Percentiles rank a stretch among this genome's conserved stretches.
Evolutionary conservation across 2,797 vertebrate genomes (phyloP).

Genomic region (Acrossocheilus fasciatus): DNA sequence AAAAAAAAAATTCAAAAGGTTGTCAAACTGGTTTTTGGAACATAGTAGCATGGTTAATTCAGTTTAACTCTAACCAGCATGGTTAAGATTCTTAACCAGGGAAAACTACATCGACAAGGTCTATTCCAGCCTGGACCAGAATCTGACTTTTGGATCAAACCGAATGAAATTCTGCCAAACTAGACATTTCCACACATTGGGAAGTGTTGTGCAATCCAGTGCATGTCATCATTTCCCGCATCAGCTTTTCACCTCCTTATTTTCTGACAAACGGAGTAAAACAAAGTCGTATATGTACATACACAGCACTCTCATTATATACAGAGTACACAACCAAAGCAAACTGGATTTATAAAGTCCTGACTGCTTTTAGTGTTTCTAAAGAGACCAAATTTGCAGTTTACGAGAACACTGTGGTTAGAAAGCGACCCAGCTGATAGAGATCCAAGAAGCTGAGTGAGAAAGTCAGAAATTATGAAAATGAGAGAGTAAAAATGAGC

Average conservation of each 20-base stretch:
- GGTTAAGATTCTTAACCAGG: no score
- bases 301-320: neutral
- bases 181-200: neutral
- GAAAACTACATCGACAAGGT: neutral
- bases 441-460: neutral
- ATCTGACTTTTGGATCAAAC: neutral
- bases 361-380: neutral
- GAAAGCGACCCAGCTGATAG: neutral
- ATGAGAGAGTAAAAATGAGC: neutral
- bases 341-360: neutral
- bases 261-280: neutral
- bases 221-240: neutral
- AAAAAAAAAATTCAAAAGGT: no score
- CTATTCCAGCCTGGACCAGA: neutral
- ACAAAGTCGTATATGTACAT: neutral
- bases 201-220: neutral
- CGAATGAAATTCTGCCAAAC: neutral
- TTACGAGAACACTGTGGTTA: neutral
- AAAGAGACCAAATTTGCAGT: neutral
- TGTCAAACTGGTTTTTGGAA: neutral
- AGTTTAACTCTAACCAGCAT: neutral
- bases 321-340: neutral
- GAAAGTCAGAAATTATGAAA: neutral
- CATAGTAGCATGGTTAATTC: neutral
- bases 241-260: neutral